These are phyloP conservation scores for Perizoma flavofasciatum DNA, from an alignment of 2,888 invertebrate genomes.

Conservation along the genomic window DNA sequence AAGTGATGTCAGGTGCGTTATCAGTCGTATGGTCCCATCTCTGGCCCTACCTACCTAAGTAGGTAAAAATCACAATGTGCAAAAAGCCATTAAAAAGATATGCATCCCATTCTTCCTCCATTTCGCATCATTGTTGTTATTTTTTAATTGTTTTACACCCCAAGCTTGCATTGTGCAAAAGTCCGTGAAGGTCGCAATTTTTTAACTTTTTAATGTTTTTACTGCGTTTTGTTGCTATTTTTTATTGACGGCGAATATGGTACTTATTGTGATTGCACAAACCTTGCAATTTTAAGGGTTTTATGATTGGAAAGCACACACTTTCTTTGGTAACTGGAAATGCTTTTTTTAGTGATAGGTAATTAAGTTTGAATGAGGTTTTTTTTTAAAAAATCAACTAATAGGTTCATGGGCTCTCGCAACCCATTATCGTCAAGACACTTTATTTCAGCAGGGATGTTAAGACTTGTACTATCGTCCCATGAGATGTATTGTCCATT, in stretches of 20 bases:
- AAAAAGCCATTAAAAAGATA: slow-evolving; percentile 27
- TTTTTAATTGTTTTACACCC: slow-evolving; percentile 50
- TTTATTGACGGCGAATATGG: slow-evolving; percentile 41
- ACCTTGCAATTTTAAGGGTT: slow-evolving; percentile 57
- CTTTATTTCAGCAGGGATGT: too few species aligned
- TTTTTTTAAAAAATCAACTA: background rate
- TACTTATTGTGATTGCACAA: slow-evolving; percentile 50
- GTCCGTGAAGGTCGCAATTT: slow-evolving; percentile 41
- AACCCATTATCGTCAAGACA: too few species aligned
- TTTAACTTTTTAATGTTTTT: slow-evolving; percentile 43
- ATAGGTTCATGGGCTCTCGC: background rate
- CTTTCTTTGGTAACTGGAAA: slow-evolving; percentile 42
- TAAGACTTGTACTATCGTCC: too few species aligned
- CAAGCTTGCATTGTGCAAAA: slow-evolving; percentile 49
- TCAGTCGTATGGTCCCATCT: slow-evolving; percentile 1
- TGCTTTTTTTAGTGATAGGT: slow-evolving; percentile 21
- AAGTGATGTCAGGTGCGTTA: background rate
- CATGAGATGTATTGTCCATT: too few species aligned
- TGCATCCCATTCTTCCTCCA: slow-evolving; percentile 18
- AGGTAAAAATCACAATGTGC: slow-evolving; percentile 23
- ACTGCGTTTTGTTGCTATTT: slow-evolving; percentile 37
- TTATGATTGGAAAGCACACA: slow-evolving; percentile 62
- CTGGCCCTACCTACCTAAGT: slow-evolving; percentile 5
- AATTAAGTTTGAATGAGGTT: background rate
- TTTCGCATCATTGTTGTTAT: slow-evolving; percentile 40